Evolutionary conservation across 1,140 invertebrate genomes (phyloP).

Genomic region (Phymorhynchus buccinoides): DNA sequence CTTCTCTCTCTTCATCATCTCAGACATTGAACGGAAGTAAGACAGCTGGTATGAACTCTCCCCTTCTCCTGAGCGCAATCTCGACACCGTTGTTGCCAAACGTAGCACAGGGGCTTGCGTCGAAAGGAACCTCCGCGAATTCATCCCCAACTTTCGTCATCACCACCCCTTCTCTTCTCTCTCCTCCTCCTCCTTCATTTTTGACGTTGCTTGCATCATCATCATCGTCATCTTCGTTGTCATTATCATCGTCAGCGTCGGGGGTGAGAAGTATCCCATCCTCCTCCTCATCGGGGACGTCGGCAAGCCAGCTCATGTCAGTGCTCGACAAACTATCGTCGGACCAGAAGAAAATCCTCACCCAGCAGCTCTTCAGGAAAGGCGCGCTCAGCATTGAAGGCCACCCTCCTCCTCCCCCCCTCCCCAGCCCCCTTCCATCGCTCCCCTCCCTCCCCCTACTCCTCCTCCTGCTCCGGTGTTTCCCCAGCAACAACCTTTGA

Average conservation of each 20-base stretch:
- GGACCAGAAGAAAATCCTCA: conserved; percentile 34
- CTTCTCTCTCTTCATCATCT: neutral
- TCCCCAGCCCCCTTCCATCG: neutral
- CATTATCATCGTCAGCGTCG: neutral
- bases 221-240: neutral
- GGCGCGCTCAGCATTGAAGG: conserved; percentile 30
- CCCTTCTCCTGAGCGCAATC: too few species aligned
- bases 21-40: too few species aligned
- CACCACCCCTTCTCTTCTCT: neutral
- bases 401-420: neutral
- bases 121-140: too few species aligned
- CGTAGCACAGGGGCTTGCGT: too few species aligned
- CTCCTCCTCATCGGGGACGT: neutral
- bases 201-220: neutral
- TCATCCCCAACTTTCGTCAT: neutral
- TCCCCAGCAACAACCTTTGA: too few species aligned
- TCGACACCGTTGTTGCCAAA: too few species aligned
- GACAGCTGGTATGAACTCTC: too few species aligned
- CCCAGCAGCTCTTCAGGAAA: conserved; percentile 31
- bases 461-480: neutral
- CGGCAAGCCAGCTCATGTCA: conserved; percentile 17
- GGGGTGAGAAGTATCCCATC: neutral
- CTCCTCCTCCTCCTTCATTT: neutral
- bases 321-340: conserved; percentile 14
- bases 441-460: neutral